Conservation (phyloP, 2,888 invertebrate genomes). For the Carabus problematicus region DNA sequence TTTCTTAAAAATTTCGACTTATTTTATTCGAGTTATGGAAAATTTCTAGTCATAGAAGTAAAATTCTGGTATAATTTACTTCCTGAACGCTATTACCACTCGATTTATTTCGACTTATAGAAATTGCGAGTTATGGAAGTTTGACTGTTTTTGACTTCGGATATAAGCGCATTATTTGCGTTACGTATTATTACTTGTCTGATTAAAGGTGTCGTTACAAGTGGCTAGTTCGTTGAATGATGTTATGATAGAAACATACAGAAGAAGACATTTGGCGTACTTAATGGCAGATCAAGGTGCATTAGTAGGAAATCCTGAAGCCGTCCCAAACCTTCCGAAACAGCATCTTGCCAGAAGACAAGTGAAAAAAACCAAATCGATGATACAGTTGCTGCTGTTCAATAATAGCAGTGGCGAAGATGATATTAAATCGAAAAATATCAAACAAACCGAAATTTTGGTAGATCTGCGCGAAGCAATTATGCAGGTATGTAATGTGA, state of each 20-base stretch:
- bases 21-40: too few relatives aligned
- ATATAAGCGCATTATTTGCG: too few relatives aligned
- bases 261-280: slow-evolving; percentile 91
- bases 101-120: too few relatives aligned
- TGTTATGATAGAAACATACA: slow-evolving; percentile 85
- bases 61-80: too few relatives aligned
- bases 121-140: too few relatives aligned
- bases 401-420: slow-evolving; percentile 81
- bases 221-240: slow-evolving; percentile 85
- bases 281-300: slow-evolving; percentile 97
- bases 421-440: slow-evolving; percentile 92
- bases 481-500: slow-evolving; percentile 70
- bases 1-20: too few relatives aligned
- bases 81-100: too few relatives aligned
- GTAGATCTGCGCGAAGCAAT: slow-evolving; percentile 98
- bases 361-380: slow-evolving; percentile 88
- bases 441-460: slow-evolving; percentile 96
- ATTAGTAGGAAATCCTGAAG: slow-evolving; percentile 88
- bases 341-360: slow-evolving; percentile 88
- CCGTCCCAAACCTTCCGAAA: slow-evolving; percentile 89
- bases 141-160: slow-evolving; percentile 21
- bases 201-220: slow-evolving; percentile 68
- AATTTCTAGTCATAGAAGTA: too few relatives aligned
- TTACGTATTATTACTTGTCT: too few relatives aligned
- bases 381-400: slow-evolving; percentile 87